These are phyloP conservation scores for Oenanthe melanoleuca DNA, from an alignment of 2,113 vertebrate species.

Conservation along the genomic window DNA sequence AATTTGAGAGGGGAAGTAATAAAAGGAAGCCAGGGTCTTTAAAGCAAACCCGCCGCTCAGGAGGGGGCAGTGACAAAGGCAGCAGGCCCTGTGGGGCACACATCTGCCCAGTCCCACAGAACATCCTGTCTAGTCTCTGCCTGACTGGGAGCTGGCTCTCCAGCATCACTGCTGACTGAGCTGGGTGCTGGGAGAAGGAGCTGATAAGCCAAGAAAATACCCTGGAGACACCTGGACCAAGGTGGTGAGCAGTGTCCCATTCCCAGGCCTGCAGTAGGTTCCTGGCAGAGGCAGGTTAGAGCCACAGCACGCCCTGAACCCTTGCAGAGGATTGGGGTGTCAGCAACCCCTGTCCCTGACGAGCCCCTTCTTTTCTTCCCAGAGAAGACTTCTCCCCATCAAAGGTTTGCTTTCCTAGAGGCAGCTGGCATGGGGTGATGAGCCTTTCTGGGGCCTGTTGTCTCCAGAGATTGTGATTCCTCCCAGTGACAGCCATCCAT, in stretches of 20 bases:
- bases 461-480: background rate
- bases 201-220: background rate
- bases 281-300: background rate
- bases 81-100: background rate
- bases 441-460: background rate
- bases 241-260: background rate
- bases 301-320: background rate
- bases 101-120: background rate
- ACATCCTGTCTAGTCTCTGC: background rate
- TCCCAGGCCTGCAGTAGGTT: background rate
- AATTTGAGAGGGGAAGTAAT: conserved; percentile 70
- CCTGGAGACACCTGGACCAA: background rate
- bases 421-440: background rate
- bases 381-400: background rate
- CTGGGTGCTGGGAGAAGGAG: background rate
- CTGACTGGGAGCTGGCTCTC: background rate
- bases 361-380: background rate
- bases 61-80: conserved; percentile 38
- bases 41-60: conserved; percentile 59
- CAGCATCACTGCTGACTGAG: background rate
- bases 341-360: background rate
- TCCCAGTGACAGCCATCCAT: background rate
- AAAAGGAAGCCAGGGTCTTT: conserved; percentile 70
- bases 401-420: background rate
- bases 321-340: background rate